Evolutionary conservation across 2,797 vertebrate species (phyloP).

Genomic region (Sitta carolinensis): DNA sequence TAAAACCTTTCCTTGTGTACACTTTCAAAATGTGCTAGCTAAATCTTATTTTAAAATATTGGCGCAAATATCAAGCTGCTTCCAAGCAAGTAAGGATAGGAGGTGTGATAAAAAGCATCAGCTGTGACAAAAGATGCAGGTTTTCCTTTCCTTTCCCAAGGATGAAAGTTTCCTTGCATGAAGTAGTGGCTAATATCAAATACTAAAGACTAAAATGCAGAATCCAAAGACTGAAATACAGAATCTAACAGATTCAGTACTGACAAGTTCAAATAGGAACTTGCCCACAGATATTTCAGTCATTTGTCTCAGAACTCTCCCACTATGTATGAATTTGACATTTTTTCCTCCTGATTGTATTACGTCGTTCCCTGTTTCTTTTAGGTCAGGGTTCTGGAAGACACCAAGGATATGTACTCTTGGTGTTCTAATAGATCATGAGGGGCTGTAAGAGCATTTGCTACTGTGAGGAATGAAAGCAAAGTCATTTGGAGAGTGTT

Average conservation of each 20-base stretch:
- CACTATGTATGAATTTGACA: accelerated
- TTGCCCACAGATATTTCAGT: not conserved
- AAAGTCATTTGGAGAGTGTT: not conserved
- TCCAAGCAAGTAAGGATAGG: not conserved
- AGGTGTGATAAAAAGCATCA: not conserved
- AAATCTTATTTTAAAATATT: not conserved
- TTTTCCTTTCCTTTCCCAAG: not conserved
- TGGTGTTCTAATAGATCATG: not conserved
- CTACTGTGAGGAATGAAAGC: not conserved
- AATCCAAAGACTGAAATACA: not conserved
- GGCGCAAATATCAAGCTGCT: not conserved
- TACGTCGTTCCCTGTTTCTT: not conserved
- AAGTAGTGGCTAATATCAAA: not conserved
- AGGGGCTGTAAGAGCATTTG: not conserved
- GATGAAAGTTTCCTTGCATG: not conserved
- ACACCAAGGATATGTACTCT: not conserved
- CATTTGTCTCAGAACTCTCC: not conserved
- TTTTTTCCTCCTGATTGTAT: not conserved
- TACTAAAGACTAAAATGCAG: not conserved
- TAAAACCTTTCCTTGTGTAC: not conserved
- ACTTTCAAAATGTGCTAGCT: not conserved
- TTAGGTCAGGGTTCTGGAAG: not conserved
- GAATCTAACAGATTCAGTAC: not conserved
- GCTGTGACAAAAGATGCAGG: not conserved
- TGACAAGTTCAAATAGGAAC: not conserved